Evolutionary conservation across 1,140 invertebrate species (phyloP).

Genomic region (Cepaea nemoralis): DNA sequence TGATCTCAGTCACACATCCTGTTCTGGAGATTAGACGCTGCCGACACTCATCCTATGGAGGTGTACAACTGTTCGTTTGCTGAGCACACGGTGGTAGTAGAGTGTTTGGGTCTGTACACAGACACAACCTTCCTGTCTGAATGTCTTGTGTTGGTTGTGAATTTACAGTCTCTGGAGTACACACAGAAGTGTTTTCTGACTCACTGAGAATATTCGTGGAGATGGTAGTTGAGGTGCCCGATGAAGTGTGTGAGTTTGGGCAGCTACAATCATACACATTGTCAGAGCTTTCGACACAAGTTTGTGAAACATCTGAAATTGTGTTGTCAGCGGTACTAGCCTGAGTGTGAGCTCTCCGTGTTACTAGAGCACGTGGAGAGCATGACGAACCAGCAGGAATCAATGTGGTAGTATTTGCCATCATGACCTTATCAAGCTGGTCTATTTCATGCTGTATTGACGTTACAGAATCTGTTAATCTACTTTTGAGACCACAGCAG

Average conservation of each 20-base stretch:
- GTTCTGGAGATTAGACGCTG: no score
- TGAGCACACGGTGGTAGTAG: neutral
- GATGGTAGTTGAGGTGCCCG: neutral
- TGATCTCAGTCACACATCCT: no score
- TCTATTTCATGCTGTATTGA: no score
- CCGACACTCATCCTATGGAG: no score
- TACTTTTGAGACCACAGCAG: no score
- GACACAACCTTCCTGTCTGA: neutral
- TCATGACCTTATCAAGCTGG: no score
- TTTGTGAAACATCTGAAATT: neutral
- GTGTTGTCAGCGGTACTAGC: neutral
- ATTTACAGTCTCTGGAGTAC: neutral
- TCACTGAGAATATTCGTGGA: neutral
- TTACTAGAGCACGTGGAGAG: neutral
- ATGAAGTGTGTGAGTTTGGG: neutral
- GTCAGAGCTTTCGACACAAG: neutral
- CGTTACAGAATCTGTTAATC: no score
- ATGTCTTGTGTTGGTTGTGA: neutral
- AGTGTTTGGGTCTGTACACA: neutral
- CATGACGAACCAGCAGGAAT: no score
- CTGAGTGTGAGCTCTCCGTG: neutral
- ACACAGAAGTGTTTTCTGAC: neutral
- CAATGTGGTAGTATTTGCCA: no score
- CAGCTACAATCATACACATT: neutral
- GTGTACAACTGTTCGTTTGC: no score